Evolutionary conservation across 1,140 invertebrate species (phyloP).

Genomic region (Diachasma alloeum): DNA sequence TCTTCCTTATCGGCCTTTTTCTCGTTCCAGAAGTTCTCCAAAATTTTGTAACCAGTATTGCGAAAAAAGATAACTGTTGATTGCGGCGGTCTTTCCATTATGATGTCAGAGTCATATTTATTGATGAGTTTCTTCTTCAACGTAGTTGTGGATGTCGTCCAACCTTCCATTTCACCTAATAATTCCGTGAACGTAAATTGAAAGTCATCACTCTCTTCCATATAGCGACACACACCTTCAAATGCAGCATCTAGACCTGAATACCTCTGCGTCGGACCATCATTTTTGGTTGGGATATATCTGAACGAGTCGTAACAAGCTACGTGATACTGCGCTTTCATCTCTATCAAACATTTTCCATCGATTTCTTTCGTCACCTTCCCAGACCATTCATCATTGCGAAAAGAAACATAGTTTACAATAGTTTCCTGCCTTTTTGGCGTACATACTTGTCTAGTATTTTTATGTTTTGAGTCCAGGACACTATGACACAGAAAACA

Average conservation of each 20-base stretch:
- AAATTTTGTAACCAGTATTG: background rate
- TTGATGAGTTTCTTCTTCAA: slow-evolving; percentile 18
- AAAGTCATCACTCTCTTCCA: background rate
- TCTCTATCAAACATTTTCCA: background rate
- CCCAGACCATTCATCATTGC: background rate
- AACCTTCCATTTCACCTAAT: background rate
- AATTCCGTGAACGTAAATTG: background rate
- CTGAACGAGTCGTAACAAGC: background rate
- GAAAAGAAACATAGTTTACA: background rate
- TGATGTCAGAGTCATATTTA: slow-evolving; percentile 13
- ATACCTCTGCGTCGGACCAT: background rate
- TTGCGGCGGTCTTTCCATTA: background rate
- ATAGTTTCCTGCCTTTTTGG: background rate
- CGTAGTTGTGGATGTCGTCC: background rate
- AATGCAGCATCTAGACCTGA: background rate
- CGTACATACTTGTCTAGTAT: background rate
- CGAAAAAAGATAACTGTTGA: slow-evolving; percentile 8
- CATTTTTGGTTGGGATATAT: background rate
- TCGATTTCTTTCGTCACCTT: background rate
- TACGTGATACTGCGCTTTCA: background rate
- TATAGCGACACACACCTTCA: background rate
- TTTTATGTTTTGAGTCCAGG: background rate
- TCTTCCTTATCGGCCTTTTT: slow-evolving; percentile 12
- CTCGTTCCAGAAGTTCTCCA: slow-evolving; percentile 4
- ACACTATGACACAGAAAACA: background rate